These are phyloP conservation scores for Sebastes fasciatus DNA, from an alignment of 2,113 vertebrate genomes.

Conservation along the genomic window DNA sequence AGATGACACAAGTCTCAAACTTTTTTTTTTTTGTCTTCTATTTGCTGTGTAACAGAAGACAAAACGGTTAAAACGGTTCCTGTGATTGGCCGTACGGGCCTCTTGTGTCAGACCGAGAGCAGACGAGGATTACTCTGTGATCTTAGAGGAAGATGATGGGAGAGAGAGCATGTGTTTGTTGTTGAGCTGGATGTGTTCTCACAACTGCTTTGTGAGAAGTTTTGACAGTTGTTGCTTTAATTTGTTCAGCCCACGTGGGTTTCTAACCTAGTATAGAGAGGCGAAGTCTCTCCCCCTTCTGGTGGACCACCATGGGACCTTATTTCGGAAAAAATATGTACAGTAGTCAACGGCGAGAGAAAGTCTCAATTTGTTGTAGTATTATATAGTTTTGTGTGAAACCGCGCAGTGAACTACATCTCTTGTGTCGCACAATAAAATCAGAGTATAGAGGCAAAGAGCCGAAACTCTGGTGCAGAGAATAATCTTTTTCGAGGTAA, in stretches of 20 bases:
- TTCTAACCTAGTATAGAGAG: slow-evolving; percentile 4
- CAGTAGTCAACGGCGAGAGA: too few species aligned
- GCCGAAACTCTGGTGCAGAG: too few species aligned
- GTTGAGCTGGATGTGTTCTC: slow-evolving; percentile 13
- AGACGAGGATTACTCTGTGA: slow-evolving; percentile 39
- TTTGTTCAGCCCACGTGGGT: slow-evolving; percentile 6
- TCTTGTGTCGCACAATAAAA: too few species aligned
- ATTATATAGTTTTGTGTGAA: too few species aligned
- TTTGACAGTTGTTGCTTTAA: slow-evolving; percentile 41
- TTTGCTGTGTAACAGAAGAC: slow-evolving; percentile 19
- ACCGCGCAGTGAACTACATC: too few species aligned
- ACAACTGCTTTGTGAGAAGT: slow-evolving; percentile 16
- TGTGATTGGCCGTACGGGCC: slow-evolving; percentile 20
- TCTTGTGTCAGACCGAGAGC: slow-evolving; percentile 28
- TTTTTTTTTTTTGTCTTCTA: slow-evolving; percentile 23
- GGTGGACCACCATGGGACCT: too few species aligned
- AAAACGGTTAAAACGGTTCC: slow-evolving; percentile 11
- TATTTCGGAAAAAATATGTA: too few species aligned
- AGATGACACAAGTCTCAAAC: slow-evolving; percentile 5
- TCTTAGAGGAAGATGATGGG: slow-evolving; percentile 20
- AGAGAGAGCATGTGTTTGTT: slow-evolving; percentile 35
- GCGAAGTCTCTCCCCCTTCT: too few species aligned
- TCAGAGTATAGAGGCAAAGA: too few species aligned
- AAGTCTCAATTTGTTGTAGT: too few species aligned
- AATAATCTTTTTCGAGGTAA: too few species aligned